Conservation (phyloP, 2,888 invertebrate species). For the Clunio marinus region DNA sequence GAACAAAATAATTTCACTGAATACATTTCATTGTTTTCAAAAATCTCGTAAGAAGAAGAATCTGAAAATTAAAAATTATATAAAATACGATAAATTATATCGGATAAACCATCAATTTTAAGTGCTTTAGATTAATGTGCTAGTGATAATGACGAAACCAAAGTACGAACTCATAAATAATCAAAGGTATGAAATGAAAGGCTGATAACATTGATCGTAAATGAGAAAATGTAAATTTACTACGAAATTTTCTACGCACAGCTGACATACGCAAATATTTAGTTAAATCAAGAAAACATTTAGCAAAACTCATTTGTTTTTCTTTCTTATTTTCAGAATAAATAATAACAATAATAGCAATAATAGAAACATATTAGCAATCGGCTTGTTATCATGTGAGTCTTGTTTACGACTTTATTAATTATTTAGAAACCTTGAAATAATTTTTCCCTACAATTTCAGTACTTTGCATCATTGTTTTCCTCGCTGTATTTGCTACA, state of each 20-base stretch:
- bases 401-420: not conserved
- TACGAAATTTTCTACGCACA: not conserved
- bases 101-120: not conserved
- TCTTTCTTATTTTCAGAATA: not conserved
- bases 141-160: constrained; percentile 23
- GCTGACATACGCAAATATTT: too few species aligned
- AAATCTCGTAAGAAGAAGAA: too few species aligned
- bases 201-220: too few species aligned
- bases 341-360: not conserved
- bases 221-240: not conserved
- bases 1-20: too few species aligned
- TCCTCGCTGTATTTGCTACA: constrained; percentile 44
- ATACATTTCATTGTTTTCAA: too few species aligned
- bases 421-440: not conserved
- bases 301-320: not conserved
- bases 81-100: too few species aligned
- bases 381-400: constrained; percentile 23
- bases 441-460: not conserved
- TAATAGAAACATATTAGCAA: constrained; percentile 16
- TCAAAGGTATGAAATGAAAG: constrained; percentile 19
- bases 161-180: constrained; percentile 37
- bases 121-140: constrained; percentile 32
- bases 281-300: not conserved
- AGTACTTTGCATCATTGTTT: constrained; percentile 27
- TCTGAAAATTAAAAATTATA: too few species aligned